A percentile compares a stretch with the other conserved stretches of the same genome.
Conservation (phyloP, 2,113 vertebrate genomes). For the Cacatua alba region DNA sequence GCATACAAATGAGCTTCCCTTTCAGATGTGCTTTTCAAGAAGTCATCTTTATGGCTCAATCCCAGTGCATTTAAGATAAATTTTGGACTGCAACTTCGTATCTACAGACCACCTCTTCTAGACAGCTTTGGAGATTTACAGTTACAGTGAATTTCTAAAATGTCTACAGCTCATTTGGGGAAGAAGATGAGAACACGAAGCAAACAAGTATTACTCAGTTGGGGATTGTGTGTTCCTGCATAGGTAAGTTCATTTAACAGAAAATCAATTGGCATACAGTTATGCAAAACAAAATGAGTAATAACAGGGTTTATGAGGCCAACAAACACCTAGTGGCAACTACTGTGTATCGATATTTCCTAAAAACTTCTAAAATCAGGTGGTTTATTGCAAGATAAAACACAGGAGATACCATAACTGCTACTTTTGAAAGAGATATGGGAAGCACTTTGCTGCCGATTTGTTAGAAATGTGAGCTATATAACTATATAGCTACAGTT, state of each 20-base stretch:
- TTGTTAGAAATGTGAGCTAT: background rate
- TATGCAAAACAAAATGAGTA: background rate
- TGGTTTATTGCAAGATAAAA: background rate
- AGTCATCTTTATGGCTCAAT: background rate
- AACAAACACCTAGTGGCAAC: background rate
- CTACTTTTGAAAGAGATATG: background rate
- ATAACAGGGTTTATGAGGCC: background rate
- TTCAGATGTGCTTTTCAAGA: background rate
- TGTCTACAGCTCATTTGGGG: background rate
- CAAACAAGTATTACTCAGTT: background rate
- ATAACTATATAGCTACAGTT: background rate
- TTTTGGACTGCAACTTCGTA: background rate
- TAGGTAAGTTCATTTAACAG: background rate
- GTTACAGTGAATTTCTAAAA: accelerated
- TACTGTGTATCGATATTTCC: background rate
- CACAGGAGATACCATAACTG: background rate
- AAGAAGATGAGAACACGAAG: background rate
- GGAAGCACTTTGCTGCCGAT: background rate
- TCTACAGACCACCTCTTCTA: background rate
- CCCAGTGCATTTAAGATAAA: background rate
- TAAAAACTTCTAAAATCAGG: background rate
- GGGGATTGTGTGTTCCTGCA: background rate
- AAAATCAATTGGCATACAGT: background rate
- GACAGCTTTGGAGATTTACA: background rate
- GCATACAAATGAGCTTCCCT: background rate